Evolutionary conservation across 2,797 vertebrate genomes (phyloP).

Genomic region (Limosa lapponica): DNA sequence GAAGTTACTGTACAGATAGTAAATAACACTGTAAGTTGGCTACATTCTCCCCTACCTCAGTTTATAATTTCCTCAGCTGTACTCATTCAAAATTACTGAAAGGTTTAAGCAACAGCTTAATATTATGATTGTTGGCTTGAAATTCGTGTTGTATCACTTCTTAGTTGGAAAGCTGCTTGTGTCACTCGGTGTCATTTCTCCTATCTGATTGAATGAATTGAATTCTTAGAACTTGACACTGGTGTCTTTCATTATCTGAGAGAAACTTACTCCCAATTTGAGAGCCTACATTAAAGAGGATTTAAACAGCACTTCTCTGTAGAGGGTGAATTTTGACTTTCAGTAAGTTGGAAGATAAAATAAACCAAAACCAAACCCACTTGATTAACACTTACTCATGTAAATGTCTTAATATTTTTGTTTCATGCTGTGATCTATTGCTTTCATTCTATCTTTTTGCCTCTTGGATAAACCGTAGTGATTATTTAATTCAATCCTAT

Average conservation of each 20-base stretch:
- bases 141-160: background rate
- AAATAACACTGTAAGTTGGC: background rate
- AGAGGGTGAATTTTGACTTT: background rate
- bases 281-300: background rate
- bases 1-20: background rate
- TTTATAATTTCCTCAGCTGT: background rate
- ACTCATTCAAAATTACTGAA: background rate
- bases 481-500: background rate
- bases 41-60: background rate
- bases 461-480: background rate
- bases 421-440: background rate
- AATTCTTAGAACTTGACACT: background rate
- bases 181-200: background rate
- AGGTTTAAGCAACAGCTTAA: background rate
- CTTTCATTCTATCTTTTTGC: conserved; percentile 1
- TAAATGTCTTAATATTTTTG: background rate
- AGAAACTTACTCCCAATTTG: background rate
- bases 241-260: background rate
- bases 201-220: background rate
- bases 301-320: background rate
- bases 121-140: background rate
- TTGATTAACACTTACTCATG: background rate
- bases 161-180: background rate
- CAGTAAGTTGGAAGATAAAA: background rate
- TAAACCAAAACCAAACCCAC: background rate